A percentile compares a stretch with the other conserved stretches of the same genome.
Evolutionary conservation across 2,797 vertebrate genomes (phyloP).

Genomic region (Schizothorax lantsangensis): DNA sequence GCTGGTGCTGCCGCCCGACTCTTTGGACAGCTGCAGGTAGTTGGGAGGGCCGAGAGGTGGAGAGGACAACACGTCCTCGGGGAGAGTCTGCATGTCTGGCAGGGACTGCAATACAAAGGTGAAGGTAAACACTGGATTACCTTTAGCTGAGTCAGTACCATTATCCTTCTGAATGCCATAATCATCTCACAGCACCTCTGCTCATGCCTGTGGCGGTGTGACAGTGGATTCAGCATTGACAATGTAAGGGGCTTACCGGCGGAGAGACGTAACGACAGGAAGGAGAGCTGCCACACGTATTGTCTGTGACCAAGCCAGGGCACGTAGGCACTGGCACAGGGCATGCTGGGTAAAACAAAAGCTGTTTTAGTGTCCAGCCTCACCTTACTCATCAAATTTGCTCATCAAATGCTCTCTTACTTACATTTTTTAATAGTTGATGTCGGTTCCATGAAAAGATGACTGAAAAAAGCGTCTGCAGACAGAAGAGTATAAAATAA

Average conservation of each 20-base stretch:
- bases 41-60: constrained; percentile 92
- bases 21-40: constrained; percentile 96
- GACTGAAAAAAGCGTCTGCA: constrained; percentile 91
- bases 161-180: constrained; percentile 11
- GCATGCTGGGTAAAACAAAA: constrained; percentile 79
- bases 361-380: not conserved
- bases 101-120: constrained; percentile 81
- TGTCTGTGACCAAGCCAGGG: constrained; percentile 83
- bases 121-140: constrained; percentile 40
- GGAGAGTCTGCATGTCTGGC: constrained; percentile 94
- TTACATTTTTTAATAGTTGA: constrained; percentile 94
- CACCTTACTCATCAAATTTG: not conserved
- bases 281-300: constrained; percentile 90
- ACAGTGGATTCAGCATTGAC: not conserved
- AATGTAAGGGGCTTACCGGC: constrained; percentile 82
- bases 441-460: constrained; percentile 91
- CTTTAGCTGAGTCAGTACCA: constrained; percentile 30
- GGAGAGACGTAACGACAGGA: constrained; percentile 93
- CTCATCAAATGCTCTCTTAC: constrained; percentile 54
- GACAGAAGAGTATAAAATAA: constrained; percentile 29
- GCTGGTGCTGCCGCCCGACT: constrained; percentile 94
- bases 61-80: constrained; percentile 91
- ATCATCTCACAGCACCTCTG: not conserved
- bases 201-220: constrained; percentile 19
- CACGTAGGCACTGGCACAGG: constrained; percentile 91